phyloP scores from a whole-genome alignment of 1,140 invertebrate species.

The Drosophila serrata region DNA sequence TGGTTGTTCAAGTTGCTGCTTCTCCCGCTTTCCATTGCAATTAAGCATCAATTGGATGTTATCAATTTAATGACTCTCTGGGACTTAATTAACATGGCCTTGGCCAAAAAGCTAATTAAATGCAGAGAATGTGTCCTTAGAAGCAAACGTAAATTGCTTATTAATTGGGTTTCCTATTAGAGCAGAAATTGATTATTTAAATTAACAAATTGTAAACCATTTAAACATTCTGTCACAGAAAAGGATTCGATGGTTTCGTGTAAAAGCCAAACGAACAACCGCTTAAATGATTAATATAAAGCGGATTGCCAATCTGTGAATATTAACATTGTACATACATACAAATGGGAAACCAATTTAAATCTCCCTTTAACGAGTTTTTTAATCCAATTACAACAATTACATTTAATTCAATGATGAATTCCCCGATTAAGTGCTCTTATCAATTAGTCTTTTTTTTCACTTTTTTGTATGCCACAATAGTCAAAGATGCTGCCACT shows the following conservation, averaged over 20 bases:
- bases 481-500: slow-evolving; percentile 16
- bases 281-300: slow-evolving; percentile 16
- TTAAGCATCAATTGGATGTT: slow-evolving; percentile 42
- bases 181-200: neutral
- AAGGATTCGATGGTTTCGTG: neutral
- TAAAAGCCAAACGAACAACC: neutral
- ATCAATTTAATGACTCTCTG: slow-evolving; percentile 33
- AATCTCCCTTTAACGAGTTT: neutral
- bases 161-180: slow-evolving; percentile 16
- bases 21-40: slow-evolving; percentile 3
- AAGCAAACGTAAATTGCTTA: slow-evolving; percentile 2
- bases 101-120: neutral
- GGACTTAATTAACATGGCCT: slow-evolving; percentile 11
- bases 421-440: slow-evolving; percentile 7
- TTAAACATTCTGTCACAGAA: neutral
- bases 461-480: too few species aligned
- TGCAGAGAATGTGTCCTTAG: neutral
- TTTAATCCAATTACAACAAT: slow-evolving; percentile 5
- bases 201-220: slow-evolving; percentile 2
- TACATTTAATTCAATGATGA: slow-evolving; percentile 1
- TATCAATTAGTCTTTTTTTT: slow-evolving; percentile 21
- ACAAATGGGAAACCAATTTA: slow-evolving; percentile 1
- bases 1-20: neutral
- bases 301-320: neutral
- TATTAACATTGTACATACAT: neutral